Evolutionary conservation across 2,888 invertebrate genomes (phyloP), one percentile per base, ranked within the genome.

Genomic region (Cantharis lateralis): DNA sequence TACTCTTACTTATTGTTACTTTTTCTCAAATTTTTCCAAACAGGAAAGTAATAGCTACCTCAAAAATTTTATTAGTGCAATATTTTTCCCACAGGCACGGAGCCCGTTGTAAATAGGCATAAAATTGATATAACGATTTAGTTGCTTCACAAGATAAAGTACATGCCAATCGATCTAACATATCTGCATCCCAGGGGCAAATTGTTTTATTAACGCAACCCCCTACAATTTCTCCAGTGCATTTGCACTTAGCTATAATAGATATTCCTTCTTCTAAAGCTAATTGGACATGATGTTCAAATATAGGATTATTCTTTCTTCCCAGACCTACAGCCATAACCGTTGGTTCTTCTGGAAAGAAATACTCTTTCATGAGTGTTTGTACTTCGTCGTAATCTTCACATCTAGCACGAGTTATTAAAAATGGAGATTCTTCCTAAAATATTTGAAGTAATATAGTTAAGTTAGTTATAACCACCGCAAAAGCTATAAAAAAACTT

Each of bases 311-410:
- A 86, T 83, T 81, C 84, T 88, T 81, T 85, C 87, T 74, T 84
- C 89, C 48, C 85, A 91, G 88, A 86, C 90, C 90, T 0, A 91
- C 84, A 0, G 88, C 86, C 0, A 85, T 83, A 9, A 89, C 85
- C 62, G 88, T 89, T 1, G 92, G 91, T 83, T 92, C 92, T 0
- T 90, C 89, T 0, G 89, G 88, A 88, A 90, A 91, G 84, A 89
- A 90, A 63, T 89, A 87, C 0, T 87, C 86, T 84, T 89, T 89
- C 76, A 91, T 88, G 79, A 91, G 88, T 18, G 90, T 87, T 0
- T 89, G 82, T 68, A 92, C 89, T 75, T 88, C 76, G 62, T 85
- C 85, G 3, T 88, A 87, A 72, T 91, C 90, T 15, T 88, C 84
- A 16, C 82, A 82, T 62, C 84, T 86, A 0, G 89, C 90, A 13